phyloP scores from a whole-genome alignment of 2,888 invertebrate genomes.

The Opisthograptis luteolata region DNA sequence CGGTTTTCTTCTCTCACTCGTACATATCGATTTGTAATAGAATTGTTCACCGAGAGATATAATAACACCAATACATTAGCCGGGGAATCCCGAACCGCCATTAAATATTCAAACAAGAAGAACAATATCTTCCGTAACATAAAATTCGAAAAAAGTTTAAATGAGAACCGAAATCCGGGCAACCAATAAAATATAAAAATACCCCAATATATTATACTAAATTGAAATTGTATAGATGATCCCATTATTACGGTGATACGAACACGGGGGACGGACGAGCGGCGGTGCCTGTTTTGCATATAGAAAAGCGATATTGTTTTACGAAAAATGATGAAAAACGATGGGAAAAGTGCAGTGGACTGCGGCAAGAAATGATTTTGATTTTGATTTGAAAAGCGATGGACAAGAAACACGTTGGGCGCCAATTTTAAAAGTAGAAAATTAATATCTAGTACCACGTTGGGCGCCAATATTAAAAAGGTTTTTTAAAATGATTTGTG shows the following conservation, averaged over 20 bases:
- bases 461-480: neutral
- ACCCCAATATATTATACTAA: conserved; percentile 73
- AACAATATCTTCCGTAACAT: conserved; percentile 79
- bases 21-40: conserved; percentile 19
- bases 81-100: conserved; percentile 40
- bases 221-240: conserved; percentile 73
- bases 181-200: conserved; percentile 76
- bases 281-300: conserved; percentile 63
- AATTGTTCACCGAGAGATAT: conserved; percentile 33
- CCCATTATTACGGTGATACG: conserved; percentile 68
- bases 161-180: conserved; percentile 69
- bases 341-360: conserved; percentile 73
- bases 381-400: conserved; percentile 80
- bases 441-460: neutral
- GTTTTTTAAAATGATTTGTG: too few relatives aligned
- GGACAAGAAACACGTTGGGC: too few relatives aligned
- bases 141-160: conserved; percentile 80
- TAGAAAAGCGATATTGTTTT: conserved; percentile 62
- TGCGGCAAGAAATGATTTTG: conserved; percentile 78
- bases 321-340: conserved; percentile 34
- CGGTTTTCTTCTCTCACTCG: neutral
- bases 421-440: neutral
- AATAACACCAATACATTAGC: conserved; percentile 50
- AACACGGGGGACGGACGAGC: conserved; percentile 49
- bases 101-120: conserved; percentile 44